Evolutionary conservation across 2,888 invertebrate species (phyloP), one percentile per base, ranked within the genome.

Genomic region (Deroplatys truncata): DNA sequence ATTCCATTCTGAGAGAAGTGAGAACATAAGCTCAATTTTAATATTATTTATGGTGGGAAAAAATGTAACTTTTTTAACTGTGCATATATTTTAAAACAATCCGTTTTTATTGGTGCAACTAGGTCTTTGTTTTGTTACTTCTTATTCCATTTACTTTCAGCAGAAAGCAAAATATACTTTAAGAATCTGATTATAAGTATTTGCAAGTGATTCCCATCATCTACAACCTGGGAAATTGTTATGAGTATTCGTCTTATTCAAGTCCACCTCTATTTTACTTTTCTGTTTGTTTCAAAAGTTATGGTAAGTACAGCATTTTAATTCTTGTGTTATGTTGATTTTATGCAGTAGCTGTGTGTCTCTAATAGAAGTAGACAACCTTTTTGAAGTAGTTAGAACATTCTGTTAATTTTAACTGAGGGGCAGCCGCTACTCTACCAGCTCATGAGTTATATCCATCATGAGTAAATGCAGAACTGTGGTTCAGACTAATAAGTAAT

Each of bases 21-120:
- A 72, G 7, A 20, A 25, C 20, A 7, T 72, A 20, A 72, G 7
- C 56, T 20, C 20, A 72, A 20, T 20, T 72, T 72, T 72, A 72
- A 72, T 15, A 16, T 49, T 49, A 49, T 20, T 7, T 72, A 4
- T 72, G 56, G 25, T 72, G 56, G 25, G 25, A 72, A 72, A 7
- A 72, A 72, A 2, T 72, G 5, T 7, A 20, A 72, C 20, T 72
- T 20, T 1, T 56, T 56, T 56, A 20, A 7, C 0, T 35, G 35
- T 35, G 4, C 35, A 35, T 35, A 8, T 35, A 15, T 20, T 72
- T 7, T 3, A 43, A 20, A 72, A 20, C 20, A 31, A 90, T 90
- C 90, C 90, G 90, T 90, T 90, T 90, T 90, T 90, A 90, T 90
- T 90, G 90, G 85, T 89, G 88, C 90, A 88, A 72, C 56, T 72